Percentiles rank a stretch among this genome's conserved stretches.
phyloP scores from a whole-genome alignment of 2,888 invertebrate species.

The Cephus runcator region DNA sequence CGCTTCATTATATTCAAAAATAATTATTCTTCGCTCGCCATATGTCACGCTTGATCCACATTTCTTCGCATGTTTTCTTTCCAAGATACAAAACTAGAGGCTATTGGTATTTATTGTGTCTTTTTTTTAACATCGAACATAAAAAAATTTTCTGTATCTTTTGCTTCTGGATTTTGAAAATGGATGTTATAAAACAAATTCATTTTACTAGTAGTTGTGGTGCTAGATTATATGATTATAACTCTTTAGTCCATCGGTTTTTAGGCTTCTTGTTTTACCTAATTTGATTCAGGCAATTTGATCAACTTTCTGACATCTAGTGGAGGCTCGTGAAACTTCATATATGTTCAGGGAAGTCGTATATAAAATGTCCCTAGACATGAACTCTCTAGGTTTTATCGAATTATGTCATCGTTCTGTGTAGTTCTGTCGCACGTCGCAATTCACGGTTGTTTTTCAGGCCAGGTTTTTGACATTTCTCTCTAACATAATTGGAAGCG shows the following conservation, averaged over 20 bases:
- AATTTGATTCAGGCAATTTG: not conserved
- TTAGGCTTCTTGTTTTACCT: not conserved
- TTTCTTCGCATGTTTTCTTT: not conserved
- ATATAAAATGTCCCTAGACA: not conserved
- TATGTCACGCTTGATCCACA: not conserved
- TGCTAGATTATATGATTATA: not conserved
- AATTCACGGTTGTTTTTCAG: not conserved
- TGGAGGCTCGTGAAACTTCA: not conserved
- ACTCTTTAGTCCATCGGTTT: not conserved
- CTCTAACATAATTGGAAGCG: not conserved
- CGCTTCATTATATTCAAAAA: not conserved
- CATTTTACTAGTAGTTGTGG: not conserved
- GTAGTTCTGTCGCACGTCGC: not conserved
- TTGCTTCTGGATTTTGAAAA: not conserved
- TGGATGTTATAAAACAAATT: not conserved
- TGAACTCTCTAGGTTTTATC: not conserved
- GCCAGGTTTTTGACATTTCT: not conserved
- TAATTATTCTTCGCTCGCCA: not conserved
- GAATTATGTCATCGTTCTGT: not conserved
- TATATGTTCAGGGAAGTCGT: not conserved
- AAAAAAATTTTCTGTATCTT: not conserved
- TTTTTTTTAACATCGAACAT: not conserved
- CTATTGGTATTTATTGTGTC: not conserved
- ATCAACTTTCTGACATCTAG: not conserved
- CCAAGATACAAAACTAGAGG: not conserved